These are phyloP conservation scores for Heteromurus nitidus DNA, from an alignment of 2,888 invertebrate species.

Conservation along the genomic window DNA sequence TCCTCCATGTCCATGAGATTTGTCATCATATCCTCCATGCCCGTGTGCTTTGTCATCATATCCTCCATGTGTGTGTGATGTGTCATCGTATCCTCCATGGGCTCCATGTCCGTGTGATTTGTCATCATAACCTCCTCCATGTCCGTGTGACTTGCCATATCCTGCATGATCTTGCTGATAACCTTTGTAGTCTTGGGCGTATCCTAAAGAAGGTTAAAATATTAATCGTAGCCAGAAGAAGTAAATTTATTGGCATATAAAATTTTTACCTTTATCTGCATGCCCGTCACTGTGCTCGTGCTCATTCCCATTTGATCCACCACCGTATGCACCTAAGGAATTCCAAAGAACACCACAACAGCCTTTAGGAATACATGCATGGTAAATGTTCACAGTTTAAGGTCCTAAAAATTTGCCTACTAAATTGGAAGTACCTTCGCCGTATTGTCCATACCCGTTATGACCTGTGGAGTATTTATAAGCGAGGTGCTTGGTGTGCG, in stretches of 20 bases:
- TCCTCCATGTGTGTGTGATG: no score
- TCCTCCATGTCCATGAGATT: neutral
- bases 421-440: constrained; percentile 43
- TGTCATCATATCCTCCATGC: neutral
- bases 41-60: no score
- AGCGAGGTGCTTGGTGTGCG: constrained; percentile 26
- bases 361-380: constrained; percentile 31
- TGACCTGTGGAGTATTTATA: constrained; percentile 41
- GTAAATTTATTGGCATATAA: no score
- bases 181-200: neutral
- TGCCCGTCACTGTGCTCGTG: constrained; percentile 18
- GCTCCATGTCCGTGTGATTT: neutral
- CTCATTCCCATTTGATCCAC: neutral
- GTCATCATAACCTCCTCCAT: neutral
- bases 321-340: constrained; percentile 25
- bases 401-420: neutral
- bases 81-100: constrained; percentile 14
- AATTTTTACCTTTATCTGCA: constrained; percentile 29
- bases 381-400: neutral
- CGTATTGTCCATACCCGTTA: constrained; percentile 59
- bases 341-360: constrained; percentile 58
- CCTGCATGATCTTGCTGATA: no score
- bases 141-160: no score
- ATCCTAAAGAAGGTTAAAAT: neutral
- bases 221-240: no score